A percentile compares a stretch with the other conserved stretches of the same genome.
phyloP scores from a whole-genome alignment of 2,113 vertebrate genomes.

The Saguinus imperator region DNA sequence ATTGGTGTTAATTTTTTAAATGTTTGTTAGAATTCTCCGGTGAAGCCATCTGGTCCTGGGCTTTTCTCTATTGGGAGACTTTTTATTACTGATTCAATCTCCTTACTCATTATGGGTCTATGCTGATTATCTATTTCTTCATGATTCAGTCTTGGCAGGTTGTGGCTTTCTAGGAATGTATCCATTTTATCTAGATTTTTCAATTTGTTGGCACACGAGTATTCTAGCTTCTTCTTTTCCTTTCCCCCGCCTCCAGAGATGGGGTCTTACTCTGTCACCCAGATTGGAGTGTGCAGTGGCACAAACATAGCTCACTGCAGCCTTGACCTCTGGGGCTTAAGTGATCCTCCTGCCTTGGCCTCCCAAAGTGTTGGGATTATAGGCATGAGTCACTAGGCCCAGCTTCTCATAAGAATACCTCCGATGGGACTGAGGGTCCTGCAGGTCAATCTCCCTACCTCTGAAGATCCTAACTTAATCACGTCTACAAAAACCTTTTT shows the following conservation, averaged over 20 bases:
- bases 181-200: conserved; percentile 8
- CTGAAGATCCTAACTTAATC: neutral
- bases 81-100: conserved; percentile 37
- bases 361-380: too few relatives aligned
- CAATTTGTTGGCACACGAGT: neutral
- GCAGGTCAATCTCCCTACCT: neutral
- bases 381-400: neutral
- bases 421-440: neutral
- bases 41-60: conserved; percentile 30
- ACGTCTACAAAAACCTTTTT: neutral
- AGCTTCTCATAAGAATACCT: neutral
- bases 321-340: too few relatives aligned
- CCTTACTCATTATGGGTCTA: neutral
- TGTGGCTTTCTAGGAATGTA: conserved; percentile 25
- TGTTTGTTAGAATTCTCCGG: conserved; percentile 39
- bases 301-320: too few relatives aligned
- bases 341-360: too few relatives aligned
- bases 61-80: conserved; percentile 31
- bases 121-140: neutral
- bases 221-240: neutral
- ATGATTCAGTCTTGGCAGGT: conserved; percentile 21
- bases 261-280: too few relatives aligned
- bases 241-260: too few relatives aligned
- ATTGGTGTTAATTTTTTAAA: conserved; percentile 53
- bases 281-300: too few relatives aligned